Conservation (phyloP, 2,113 vertebrate genomes). For the Callipepla californica region DNA sequence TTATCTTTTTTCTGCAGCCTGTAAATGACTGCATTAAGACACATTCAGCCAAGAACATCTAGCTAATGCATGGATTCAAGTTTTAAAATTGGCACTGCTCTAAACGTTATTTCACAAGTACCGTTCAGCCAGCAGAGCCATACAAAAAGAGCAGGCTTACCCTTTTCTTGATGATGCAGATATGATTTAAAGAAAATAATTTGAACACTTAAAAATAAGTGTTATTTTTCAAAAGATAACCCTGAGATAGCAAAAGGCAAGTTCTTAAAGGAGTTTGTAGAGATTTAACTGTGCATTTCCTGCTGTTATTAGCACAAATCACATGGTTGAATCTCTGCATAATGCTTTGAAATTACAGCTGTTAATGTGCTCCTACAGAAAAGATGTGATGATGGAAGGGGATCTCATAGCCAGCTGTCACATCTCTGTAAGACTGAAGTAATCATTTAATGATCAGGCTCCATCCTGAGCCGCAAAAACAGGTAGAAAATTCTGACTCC, state of each 20-base stretch:
- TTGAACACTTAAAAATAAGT: not conserved
- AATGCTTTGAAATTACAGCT: constrained; percentile 5
- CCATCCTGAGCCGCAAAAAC: accelerated
- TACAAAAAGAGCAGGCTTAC: not conserved
- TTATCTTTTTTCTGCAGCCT: not conserved
- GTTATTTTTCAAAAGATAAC: not conserved
- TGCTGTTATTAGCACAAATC: not conserved
- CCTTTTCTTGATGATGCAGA: not conserved
- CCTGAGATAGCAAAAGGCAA: not conserved
- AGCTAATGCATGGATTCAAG: not conserved
- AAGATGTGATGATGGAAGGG: not conserved
- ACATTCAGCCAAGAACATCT: not conserved
- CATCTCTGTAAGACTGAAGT: not conserved
- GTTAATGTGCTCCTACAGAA: not conserved
- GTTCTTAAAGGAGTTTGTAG: not conserved
- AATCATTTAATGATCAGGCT: not conserved
- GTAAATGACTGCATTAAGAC: not conserved
- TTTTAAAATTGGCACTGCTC: not conserved
- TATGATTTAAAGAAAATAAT: not conserved
- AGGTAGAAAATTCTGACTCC: not conserved
- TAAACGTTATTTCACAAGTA: not conserved
- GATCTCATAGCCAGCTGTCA: not conserved
- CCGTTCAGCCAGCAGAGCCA: not conserved
- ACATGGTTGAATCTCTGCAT: not conserved
- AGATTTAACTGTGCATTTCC: not conserved